Conservation (phyloP, 2,888 invertebrate species). For the Microctonus aethiopoides region DNA sequence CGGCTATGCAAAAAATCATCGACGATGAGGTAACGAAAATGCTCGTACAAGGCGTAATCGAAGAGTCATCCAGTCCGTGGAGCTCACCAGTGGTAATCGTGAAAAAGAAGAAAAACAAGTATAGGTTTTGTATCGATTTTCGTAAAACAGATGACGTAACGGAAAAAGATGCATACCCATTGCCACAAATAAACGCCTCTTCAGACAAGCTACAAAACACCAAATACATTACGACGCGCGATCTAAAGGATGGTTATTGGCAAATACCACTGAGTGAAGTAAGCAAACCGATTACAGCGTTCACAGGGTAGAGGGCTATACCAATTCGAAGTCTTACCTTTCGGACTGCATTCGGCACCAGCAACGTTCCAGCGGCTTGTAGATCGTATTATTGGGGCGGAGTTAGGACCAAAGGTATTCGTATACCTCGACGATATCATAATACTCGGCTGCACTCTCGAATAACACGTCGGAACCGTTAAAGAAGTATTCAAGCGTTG, state of each 20-base stretch:
- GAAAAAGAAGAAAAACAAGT: conserved; percentile 46
- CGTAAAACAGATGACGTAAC: neutral
- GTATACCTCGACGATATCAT: conserved; percentile 40
- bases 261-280: conserved; percentile 46
- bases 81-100: conserved; percentile 45
- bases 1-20: conserved; percentile 17
- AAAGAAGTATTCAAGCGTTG: conserved; percentile 36
- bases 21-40: neutral
- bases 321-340: conserved; percentile 52
- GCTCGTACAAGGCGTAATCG: no score
- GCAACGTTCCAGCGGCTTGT: conserved; percentile 51
- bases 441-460: conserved; percentile 31
- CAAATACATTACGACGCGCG: neutral
- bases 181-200: neutral
- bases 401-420: conserved; percentile 32
- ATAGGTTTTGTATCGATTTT: conserved; percentile 44
- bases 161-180: neutral
- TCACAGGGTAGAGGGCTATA: conserved; percentile 42
- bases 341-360: conserved; percentile 47
- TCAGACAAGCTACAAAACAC: neutral
- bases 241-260: conserved; percentile 31
- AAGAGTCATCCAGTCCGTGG: no score
- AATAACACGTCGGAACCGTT: conserved; percentile 41
- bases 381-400: conserved; percentile 47
- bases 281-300: conserved; percentile 49